Evolutionary conservation across 2,113 vertebrate genomes (phyloP).

Genomic region (Mesoclemmys tuberculata): DNA sequence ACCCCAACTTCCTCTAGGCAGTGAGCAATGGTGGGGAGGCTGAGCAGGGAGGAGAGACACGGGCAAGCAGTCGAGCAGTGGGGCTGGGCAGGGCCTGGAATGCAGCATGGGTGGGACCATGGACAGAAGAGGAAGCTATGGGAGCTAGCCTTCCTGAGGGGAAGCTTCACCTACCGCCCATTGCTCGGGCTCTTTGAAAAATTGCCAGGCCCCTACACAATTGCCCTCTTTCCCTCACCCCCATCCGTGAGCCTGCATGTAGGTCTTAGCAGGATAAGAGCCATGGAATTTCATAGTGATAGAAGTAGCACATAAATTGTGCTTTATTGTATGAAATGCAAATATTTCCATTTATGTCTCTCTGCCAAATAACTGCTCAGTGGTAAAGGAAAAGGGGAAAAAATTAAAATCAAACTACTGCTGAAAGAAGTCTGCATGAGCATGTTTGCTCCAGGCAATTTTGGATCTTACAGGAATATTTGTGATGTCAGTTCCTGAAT

Average conservation of each 20-base stretch:
- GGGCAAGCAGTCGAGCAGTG: too few species aligned
- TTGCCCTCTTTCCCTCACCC: too few species aligned
- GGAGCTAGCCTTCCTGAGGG: too few species aligned
- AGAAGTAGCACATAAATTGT: neutral
- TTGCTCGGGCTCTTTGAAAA: too few species aligned
- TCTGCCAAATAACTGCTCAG: neutral
- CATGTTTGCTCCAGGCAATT: neutral
- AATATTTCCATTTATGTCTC: neutral
- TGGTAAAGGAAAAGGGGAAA: neutral
- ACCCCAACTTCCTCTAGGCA: too few species aligned
- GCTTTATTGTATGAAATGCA: neutral
- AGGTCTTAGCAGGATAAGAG: neutral
- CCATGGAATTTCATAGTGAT: rapidly evolving
- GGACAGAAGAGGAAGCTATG: too few species aligned
- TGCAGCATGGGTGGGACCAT: too few species aligned
- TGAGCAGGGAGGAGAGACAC: too few species aligned
- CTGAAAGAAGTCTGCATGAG: neutral
- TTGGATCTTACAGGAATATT: neutral
- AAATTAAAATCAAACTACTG: neutral
- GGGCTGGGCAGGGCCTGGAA: too few species aligned
- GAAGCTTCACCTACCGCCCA: too few species aligned
- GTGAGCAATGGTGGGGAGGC: too few species aligned
- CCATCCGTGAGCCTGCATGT: neutral
- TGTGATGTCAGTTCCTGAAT: constrained; percentile 3
- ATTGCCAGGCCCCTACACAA: too few species aligned